Evolutionary conservation across 1,140 invertebrate species (phyloP), one percentile per base, ranked within the genome.

Genomic region (Neodiprion lecontei): DNA sequence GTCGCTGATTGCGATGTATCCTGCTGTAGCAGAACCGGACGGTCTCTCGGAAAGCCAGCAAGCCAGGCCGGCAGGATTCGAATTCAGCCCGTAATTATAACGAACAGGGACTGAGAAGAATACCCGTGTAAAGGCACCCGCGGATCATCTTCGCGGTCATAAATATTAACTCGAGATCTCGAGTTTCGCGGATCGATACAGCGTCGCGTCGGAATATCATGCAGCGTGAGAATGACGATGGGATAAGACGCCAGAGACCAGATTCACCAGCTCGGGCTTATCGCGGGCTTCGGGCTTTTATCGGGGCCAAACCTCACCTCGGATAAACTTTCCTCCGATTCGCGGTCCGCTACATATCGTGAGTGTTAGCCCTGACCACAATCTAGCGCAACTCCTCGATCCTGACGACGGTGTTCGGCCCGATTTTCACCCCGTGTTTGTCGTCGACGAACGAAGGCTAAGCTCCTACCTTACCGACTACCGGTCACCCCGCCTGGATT

Each of bases 1-100:
- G 28, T 61, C 53, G 9, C 21, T 69, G 67, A 69, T 69, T 69
- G 67, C 67, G 40, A 69, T 47, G 12, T 5, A 69, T 69, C 67
- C 11, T 14, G 53, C 11, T 61, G 28, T 40, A 40, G 17, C 17
- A 21, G 17, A 21, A 21, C 17, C 17, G 17, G 17, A 21, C 17
- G 17, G 17, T 21, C 17, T 21, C 17, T 21, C 17, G 28, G 28
- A 40, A 5, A 40, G 28, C 28, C 28, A 40, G 28, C 28, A 40
- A 40, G 28, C 28, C 28, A 40, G 5, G 28, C 28, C 28, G 0
- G 28, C 28, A 40, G 5, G 28, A 40, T 40, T 40, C 28, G 28
- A 40, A 40, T 40, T 40, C 28, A 40, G 28, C 28, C 28, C 28
- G 1, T 40, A 40, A 40, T 40, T 40, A 40, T 40, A 40, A 40